These are phyloP conservation scores for Octomys mimax DNA, from an alignment of 2,797 vertebrate species.

Conservation along the genomic window DNA sequence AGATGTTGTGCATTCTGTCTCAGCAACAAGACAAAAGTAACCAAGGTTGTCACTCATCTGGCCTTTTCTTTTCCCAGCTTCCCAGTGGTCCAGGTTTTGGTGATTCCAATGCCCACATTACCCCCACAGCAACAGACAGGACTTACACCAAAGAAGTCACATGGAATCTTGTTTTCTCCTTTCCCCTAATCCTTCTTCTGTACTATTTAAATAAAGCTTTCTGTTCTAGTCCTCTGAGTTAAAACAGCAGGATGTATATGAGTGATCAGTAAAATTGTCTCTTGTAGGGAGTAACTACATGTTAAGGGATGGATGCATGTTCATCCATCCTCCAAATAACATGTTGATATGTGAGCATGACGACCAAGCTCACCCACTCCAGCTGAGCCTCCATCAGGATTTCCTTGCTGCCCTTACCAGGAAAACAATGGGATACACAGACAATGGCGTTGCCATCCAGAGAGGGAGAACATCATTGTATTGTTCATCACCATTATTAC, in stretches of 20 bases:
- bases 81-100: background rate
- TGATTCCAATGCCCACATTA: background rate
- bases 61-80: background rate
- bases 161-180: background rate
- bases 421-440: background rate
- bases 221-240: background rate
- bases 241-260: background rate
- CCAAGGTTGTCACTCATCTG: background rate
- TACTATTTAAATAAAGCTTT: constrained; percentile 8
- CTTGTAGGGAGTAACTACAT: background rate
- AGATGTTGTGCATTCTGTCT: background rate
- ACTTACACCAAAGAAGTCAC: background rate
- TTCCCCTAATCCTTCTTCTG: background rate
- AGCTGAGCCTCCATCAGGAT: background rate
- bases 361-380: background rate
- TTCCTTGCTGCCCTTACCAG: background rate
- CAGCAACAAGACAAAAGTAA: background rate
- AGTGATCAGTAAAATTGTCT: background rate
- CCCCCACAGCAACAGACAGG: background rate
- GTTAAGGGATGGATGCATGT: background rate
- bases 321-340: background rate
- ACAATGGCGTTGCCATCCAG: background rate
- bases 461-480: background rate
- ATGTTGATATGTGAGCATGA: background rate
- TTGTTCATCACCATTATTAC: background rate